Base-by-base conservation (phyloP, 1,140 invertebrate species). In the Pseudachorutes palmiensis region DNA sequence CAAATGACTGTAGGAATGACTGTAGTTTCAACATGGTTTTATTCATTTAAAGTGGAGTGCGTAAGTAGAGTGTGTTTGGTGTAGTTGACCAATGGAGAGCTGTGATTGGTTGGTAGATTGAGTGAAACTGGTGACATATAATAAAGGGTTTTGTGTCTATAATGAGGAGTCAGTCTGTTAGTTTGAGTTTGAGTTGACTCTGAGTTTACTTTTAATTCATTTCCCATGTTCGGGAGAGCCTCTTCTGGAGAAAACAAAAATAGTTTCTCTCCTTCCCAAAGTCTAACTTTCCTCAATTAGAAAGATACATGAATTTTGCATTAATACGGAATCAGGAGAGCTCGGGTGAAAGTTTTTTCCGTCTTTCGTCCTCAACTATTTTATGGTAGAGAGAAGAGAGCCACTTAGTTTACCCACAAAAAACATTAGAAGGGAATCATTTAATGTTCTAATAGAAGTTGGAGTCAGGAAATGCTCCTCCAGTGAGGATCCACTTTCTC, bases 281-380 rank as follows among this genome's bases (percentile, higher is more conserved):
- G 51, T 55, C 51, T 55, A 55, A 55, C 51, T 55, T 55, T 55
- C 51, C 51, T 55, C 51, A 65, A 71, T 68, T 67, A 65, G 33
- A 70, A 70, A 64, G 70, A 71, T 68, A 71, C 70, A 71, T 69
- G 70, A 71, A 71, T 66, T 69, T 71, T 66, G 67, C 70, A 71
- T 71, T 71, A 71, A 64, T 64, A 65, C 66, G 67, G 67, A n/a
- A 70, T 70, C 62, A 70, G 66, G 33, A 64, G 59, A 55, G 24
- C 36, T 61, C n/a, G 30, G 16, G 59, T 2, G 16, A 71, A 71
- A 71, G 70, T 71, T 71, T 70, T 68, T 63, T 60, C 24, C 51
- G 9, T 45, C 19, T 19, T 45, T 19, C 9, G 19, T 26, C 24
- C 62, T 61, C 66, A 24, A 65, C 33, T 57, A 19, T n/a, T n/a